Evolutionary conservation across 2,113 vertebrate genomes (phyloP).

Genomic region (Cettia cetti): DNA sequence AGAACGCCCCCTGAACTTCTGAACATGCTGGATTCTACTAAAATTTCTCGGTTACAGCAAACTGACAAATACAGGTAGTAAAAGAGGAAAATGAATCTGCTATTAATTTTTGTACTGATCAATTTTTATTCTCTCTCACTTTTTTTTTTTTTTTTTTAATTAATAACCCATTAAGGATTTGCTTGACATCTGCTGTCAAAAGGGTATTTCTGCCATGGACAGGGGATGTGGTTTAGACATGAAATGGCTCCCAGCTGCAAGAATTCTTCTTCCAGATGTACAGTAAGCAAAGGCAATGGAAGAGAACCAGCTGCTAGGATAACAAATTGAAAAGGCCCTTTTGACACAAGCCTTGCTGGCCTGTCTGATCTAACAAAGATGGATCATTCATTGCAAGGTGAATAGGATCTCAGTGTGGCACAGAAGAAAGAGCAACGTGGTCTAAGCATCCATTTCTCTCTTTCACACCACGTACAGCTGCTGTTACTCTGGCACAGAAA

Average conservation of each 20-base stretch:
- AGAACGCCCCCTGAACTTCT: neutral
- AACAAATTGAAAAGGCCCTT: constrained; percentile 68
- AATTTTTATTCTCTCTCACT: neutral
- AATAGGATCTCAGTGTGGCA: constrained; percentile 30
- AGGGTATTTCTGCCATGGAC: constrained; percentile 66
- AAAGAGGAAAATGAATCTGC: neutral
- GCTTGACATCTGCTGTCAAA: constrained; percentile 53
- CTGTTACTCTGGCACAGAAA: neutral
- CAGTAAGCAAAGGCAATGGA: constrained; percentile 66
- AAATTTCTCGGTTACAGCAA: neutral
- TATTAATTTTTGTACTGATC: neutral
- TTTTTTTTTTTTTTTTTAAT: neutral
- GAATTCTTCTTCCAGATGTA: constrained; percentile 70
- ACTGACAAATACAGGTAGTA: neutral
- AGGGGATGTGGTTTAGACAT: constrained; percentile 64
- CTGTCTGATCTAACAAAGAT: constrained; percentile 67
- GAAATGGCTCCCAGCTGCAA: constrained; percentile 80
- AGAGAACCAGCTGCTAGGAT: constrained; percentile 72
- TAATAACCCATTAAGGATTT: constrained; percentile 45
- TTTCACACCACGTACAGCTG: neutral
- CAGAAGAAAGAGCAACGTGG: neutral
- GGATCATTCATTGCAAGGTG: constrained; percentile 60
- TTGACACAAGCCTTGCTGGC: constrained; percentile 44
- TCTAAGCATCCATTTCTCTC: neutral
- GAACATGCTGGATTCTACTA: neutral